Conservation (phyloP, 2,888 invertebrate genomes). For the Cremastobaeus sp. region DNA sequence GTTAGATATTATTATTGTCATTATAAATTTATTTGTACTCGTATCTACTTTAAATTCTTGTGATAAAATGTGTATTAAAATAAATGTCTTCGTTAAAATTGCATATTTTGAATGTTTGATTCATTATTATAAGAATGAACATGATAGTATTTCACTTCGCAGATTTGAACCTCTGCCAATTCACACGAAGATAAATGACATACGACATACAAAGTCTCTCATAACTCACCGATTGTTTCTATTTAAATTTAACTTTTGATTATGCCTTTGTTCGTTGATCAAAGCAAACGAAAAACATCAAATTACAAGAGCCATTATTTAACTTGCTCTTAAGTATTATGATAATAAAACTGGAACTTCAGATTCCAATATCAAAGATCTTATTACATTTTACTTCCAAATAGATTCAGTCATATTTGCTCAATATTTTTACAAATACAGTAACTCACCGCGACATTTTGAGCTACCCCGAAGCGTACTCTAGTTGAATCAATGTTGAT, state of each 20-base stretch:
- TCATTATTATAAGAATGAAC: no score
- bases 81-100: constrained; percentile 8
- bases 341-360: background rate
- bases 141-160: constrained; percentile 20
- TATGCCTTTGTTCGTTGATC: no score
- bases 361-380: background rate
- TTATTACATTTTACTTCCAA: no score
- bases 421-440: no score
- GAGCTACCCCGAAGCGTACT: no score
- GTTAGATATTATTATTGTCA: no score
- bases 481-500: no score
- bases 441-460: no score
- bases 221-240: constrained; percentile 31
- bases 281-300: constrained; percentile 1
- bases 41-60: no score
- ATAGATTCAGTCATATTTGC: no score
- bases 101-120: constrained; percentile 13
- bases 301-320: background rate
- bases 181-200: constrained; percentile 12
- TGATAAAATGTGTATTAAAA: no score
- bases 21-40: no score
- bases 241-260: constrained; percentile 6
- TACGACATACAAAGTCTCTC: constrained; percentile 9
- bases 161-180: constrained; percentile 34
- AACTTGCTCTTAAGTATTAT: background rate